Conservation (phyloP, 2,797 vertebrate species). For the Poecilia wingei region DNA sequence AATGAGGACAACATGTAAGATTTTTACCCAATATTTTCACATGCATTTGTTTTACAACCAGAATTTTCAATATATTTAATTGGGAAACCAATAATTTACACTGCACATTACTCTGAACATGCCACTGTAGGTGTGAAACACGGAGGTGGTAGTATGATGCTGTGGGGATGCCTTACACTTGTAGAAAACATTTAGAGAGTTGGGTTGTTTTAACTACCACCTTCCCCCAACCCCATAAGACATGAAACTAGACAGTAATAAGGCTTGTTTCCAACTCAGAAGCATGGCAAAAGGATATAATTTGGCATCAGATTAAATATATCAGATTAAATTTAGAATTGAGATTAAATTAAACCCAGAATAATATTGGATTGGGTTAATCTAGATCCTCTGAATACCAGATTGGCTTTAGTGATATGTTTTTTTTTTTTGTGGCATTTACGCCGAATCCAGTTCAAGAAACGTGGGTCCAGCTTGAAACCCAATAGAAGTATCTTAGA, state of each 20-base stretch:
- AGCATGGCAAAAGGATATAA: background rate
- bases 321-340: background rate
- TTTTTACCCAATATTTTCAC: background rate
- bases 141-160: background rate
- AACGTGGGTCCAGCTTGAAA: background rate
- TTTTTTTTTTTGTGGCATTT: background rate
- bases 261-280: background rate
- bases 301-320: background rate
- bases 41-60: background rate
- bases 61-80: background rate
- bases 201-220: background rate
- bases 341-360: background rate
- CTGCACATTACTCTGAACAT: background rate
- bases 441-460: background rate
- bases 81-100: background rate
- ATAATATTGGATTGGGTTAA: background rate
- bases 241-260: background rate
- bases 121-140: background rate
- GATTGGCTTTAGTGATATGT: background rate
- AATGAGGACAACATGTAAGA: conserved; percentile 19
- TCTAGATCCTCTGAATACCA: background rate
- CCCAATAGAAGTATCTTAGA: background rate
- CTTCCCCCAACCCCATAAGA: background rate
- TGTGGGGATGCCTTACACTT: background rate
- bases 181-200: background rate